A percentile compares a stretch with the other conserved stretches of the same genome.
Conservation (phyloP, 2,888 invertebrate genomes). For the Sarcophaga caerulescens region DNA sequence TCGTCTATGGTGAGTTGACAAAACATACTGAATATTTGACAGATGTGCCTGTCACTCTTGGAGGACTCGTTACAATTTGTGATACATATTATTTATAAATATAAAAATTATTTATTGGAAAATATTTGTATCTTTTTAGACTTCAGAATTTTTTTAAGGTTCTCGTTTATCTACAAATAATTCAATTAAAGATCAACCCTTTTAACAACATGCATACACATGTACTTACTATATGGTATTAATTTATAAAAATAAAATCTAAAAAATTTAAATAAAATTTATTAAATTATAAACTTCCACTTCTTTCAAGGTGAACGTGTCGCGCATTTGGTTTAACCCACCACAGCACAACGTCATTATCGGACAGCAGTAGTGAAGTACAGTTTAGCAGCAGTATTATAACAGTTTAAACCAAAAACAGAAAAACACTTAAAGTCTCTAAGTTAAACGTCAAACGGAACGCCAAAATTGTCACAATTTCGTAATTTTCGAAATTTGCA, state of each 20-base stretch:
- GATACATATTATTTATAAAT: too few relatives aligned
- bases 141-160: too few relatives aligned
- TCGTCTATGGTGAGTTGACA: too few relatives aligned
- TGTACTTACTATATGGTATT: too few relatives aligned
- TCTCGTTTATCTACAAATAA: too few relatives aligned
- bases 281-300: slow-evolving; percentile 37
- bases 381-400: not conserved
- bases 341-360: slow-evolving; percentile 32
- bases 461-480: not conserved
- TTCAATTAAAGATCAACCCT: too few relatives aligned
- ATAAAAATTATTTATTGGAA: too few relatives aligned
- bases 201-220: too few relatives aligned
- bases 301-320: slow-evolving; percentile 66
- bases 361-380: slow-evolving; percentile 3
- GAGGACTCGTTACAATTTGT: too few relatives aligned
- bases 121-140: too few relatives aligned
- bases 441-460: not conserved
- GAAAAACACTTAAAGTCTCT: slow-evolving; percentile 2
- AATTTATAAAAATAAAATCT: not conserved
- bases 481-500: slow-evolving; percentile 32
- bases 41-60: too few relatives aligned
- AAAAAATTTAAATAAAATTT: slow-evolving; percentile 5
- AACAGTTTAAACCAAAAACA: slow-evolving; percentile 32
- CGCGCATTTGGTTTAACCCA: slow-evolving; percentile 60
- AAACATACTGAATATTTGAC: too few relatives aligned